Conservation (phyloP, 2,888 invertebrate genomes). For the Chrysotoxum bicinctum region DNA sequence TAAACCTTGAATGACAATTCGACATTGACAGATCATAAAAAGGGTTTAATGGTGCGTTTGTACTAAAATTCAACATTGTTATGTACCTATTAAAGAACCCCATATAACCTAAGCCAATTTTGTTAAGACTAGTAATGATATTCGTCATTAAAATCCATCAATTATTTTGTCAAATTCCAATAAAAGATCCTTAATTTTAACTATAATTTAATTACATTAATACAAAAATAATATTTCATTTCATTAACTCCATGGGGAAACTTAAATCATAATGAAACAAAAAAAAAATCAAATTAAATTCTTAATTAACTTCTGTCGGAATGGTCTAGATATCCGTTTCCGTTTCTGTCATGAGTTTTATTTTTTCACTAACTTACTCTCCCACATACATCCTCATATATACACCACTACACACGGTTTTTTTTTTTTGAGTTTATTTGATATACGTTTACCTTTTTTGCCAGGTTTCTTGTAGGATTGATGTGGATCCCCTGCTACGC, state of each 20-base stretch:
- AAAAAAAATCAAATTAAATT: slow-evolving; percentile 61
- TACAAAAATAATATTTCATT: slow-evolving; percentile 7
- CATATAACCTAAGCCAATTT: no score
- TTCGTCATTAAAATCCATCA: no score
- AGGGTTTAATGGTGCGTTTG: no score
- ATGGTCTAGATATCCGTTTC: slow-evolving; percentile 40
- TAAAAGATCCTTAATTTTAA: neutral
- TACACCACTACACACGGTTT: neutral
- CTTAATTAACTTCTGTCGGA: slow-evolving; percentile 59
- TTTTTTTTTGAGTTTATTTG: neutral
- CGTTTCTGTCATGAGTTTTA: slow-evolving; percentile 26
- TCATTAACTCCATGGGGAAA: slow-evolving; percentile 7
- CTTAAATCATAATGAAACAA: slow-evolving; percentile 37
- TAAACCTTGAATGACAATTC: no score
- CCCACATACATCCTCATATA: neutral
- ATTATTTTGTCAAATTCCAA: neutral
- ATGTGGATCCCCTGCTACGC: neutral
- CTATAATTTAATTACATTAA: neutral
- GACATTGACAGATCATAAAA: no score
- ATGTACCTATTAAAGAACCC: no score
- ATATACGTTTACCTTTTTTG: slow-evolving; percentile 2
- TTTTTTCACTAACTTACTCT: neutral
- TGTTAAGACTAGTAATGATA: no score
- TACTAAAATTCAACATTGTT: no score
- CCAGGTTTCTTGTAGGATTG: neutral